Evolutionary conservation across 2,113 vertebrate genomes (phyloP).

Genomic region (Platysternon megacephalum): DNA sequence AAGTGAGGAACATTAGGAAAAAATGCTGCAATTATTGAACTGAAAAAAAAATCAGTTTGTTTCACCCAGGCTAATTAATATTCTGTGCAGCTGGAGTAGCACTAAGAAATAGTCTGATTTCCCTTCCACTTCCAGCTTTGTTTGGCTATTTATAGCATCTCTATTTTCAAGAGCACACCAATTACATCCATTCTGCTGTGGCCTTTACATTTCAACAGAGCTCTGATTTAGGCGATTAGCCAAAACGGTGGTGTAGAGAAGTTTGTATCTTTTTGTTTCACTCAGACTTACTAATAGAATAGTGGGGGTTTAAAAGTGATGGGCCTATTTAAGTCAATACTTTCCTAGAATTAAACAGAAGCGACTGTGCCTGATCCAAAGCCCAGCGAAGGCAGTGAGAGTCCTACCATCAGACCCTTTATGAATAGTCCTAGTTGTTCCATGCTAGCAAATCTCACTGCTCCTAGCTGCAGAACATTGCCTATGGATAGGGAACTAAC

Average conservation of each 20-base stretch:
- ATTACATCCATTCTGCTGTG: accelerated
- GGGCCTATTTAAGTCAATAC: accelerated
- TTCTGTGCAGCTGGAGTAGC: not conserved
- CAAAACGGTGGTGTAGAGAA: accelerated
- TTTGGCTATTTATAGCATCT: slow-evolving; percentile 24
- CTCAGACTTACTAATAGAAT: not conserved
- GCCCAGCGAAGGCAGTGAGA: not conserved
- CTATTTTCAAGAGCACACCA: not conserved
- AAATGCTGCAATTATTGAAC: not conserved
- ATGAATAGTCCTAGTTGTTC: not conserved
- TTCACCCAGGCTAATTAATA: not conserved
- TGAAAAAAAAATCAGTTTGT: not conserved
- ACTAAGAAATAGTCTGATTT: not conserved
- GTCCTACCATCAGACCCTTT: not conserved
- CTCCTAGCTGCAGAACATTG: not conserved
- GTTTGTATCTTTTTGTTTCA: not conserved
- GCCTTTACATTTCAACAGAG: not conserved
- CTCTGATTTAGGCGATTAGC: not conserved
- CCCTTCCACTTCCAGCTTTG: not conserved
- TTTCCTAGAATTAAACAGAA: not conserved
- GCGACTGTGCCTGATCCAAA: not conserved
- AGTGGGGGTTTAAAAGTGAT: accelerated
- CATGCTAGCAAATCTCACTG: not conserved
- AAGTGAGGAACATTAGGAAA: not conserved
- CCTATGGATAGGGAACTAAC: not conserved